These are phyloP conservation scores for Merluccius polli DNA, from an alignment of 2,797 vertebrate species.

Conservation along the genomic window DNA sequence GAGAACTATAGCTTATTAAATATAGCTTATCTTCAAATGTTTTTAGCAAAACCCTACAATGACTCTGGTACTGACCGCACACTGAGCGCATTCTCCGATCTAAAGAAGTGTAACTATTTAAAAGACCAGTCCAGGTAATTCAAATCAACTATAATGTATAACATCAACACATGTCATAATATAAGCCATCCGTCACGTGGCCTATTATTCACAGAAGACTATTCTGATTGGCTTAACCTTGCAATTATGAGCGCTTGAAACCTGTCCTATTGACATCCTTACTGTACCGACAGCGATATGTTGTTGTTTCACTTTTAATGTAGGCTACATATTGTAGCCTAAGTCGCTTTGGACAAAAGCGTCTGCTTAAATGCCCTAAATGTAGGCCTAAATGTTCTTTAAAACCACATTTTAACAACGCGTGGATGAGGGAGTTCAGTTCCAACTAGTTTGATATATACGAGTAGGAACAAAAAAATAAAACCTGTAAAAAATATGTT, in stretches of 20 bases:
- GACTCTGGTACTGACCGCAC: neutral
- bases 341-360: too few relatives aligned
- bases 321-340: too few relatives aligned
- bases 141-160: neutral
- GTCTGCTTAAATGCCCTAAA: too few relatives aligned
- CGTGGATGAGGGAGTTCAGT: neutral
- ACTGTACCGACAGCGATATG: too few relatives aligned
- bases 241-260: too few relatives aligned
- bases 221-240: neutral
- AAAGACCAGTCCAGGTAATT: neutral
- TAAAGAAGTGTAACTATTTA: neutral
- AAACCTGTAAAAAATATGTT: neutral
- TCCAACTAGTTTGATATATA: neutral
- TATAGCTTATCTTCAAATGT: neutral
- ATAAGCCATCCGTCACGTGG: neutral
- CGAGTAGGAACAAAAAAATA: neutral
- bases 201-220: neutral
- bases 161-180: neutral
- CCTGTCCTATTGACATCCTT: too few relatives aligned
- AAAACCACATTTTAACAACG: too few relatives aligned
- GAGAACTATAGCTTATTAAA: neutral
- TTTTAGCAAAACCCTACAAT: neutral
- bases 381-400: too few relatives aligned
- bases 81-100: neutral
- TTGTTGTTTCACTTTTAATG: too few relatives aligned